Conservation (phyloP, 2,888 invertebrate species). For the Catocala nupta region DNA sequence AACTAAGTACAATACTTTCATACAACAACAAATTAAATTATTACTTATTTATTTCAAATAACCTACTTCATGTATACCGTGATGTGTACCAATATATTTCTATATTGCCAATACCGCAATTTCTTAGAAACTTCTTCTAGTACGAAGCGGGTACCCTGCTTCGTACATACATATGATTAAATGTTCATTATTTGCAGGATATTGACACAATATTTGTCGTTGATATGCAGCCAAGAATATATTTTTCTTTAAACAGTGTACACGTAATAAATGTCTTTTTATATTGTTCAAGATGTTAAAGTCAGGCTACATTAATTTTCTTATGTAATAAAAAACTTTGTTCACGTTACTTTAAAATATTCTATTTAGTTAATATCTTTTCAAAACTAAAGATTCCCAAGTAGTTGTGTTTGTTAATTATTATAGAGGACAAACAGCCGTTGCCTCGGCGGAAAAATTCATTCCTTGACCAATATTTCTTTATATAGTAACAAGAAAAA, state of each 20-base stretch:
- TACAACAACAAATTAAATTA: no score
- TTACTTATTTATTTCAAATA: no score
- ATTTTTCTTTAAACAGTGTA: slow-evolving; percentile 53
- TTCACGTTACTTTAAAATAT: slow-evolving; percentile 15
- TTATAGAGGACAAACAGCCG: slow-evolving; percentile 28
- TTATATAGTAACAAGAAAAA: slow-evolving; percentile 80
- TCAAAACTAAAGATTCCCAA: slow-evolving; percentile 16
- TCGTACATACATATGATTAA: no score
- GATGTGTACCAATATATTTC: no score
- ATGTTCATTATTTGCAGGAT: no score
- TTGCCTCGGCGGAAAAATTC: slow-evolving; percentile 41
- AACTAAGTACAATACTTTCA: no score
- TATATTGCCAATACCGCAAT: no score
- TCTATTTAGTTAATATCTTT: slow-evolving; percentile 22
- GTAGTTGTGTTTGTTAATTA: slow-evolving; percentile 29
- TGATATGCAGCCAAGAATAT: slow-evolving; percentile 56
- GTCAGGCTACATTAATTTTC: slow-evolving; percentile 39
- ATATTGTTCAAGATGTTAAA: slow-evolving; percentile 50
- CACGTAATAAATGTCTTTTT: slow-evolving; percentile 61
- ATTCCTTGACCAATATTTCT: slow-evolving; percentile 80
- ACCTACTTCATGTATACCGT: no score
- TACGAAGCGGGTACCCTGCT: no score
- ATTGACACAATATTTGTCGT: slow-evolving; percentile 34
- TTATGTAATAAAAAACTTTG: slow-evolving; percentile 34
- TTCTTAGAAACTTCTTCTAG: no score